A percentile compares a stretch with the other conserved stretches of the same genome.
Evolutionary conservation across 1,140 invertebrate species (phyloP).

Genomic region (Nasonia giraulti): DNA sequence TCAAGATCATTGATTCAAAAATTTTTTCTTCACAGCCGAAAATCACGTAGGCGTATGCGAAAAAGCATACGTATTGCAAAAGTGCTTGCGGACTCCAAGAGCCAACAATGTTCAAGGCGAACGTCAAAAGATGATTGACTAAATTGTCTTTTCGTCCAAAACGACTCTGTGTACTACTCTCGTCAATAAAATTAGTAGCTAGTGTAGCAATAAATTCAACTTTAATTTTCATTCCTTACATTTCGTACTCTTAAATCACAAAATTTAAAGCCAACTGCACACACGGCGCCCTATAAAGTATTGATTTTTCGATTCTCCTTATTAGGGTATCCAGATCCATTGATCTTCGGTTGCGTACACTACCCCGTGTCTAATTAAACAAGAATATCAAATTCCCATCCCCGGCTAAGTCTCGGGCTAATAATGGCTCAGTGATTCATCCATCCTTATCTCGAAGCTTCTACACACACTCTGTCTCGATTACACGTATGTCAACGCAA

Average conservation of each 20-base stretch:
- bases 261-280: background rate
- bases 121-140: no score
- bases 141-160: no score
- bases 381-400: conserved; percentile 37
- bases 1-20: no score
- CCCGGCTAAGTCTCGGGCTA: conserved; percentile 24
- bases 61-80: no score
- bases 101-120: background rate
- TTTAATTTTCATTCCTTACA: no score
- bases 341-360: conserved; percentile 32
- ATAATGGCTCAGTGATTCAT: conserved; percentile 34
- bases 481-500: background rate
- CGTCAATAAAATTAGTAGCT: background rate
- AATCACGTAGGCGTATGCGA: no score
- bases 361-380: conserved; percentile 55
- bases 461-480: background rate
- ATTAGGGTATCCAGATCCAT: background rate
- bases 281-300: background rate
- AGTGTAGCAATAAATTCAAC: no score
- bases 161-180: background rate
- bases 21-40: no score
- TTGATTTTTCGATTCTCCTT: conserved; percentile 23
- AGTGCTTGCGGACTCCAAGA: background rate
- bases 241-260: background rate
- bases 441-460: background rate